phyloP scores from a whole-genome alignment of 1,140 invertebrate species.

The Drosophila bocqueti region DNA sequence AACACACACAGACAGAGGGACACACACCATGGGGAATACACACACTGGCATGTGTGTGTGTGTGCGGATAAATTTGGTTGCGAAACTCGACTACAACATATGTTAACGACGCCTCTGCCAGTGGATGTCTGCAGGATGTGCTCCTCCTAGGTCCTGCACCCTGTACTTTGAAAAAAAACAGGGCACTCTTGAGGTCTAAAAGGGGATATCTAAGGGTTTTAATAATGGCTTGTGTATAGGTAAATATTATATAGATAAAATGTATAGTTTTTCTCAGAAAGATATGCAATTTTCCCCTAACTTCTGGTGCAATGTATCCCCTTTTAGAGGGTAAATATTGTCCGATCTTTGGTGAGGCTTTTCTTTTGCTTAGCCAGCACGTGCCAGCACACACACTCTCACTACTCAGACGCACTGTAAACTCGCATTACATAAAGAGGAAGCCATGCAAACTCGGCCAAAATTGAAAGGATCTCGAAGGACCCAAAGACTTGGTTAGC shows the following conservation, averaged over 20 bases:
- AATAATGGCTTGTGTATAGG: no score
- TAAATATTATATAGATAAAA: no score
- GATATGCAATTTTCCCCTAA: accelerated
- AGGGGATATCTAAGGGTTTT: not conserved
- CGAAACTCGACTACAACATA: slow-evolving; percentile 67
- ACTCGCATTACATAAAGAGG: slow-evolving; percentile 43
- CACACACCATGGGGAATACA: slow-evolving; percentile 42
- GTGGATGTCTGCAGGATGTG: slow-evolving; percentile 41
- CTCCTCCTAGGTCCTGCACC: slow-evolving; percentile 1
- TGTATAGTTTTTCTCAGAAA: not conserved
- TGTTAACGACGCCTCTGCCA: slow-evolving; percentile 66
- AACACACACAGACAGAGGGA: not conserved
- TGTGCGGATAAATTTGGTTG: slow-evolving; percentile 53
- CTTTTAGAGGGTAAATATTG: not conserved
- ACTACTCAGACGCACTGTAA: not conserved
- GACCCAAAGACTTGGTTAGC: slow-evolving; percentile 4
- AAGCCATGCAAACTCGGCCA: slow-evolving; percentile 10
- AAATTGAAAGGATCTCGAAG: slow-evolving; percentile 12
- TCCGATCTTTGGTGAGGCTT: slow-evolving; percentile 7
- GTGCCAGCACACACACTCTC: slow-evolving; percentile 38
- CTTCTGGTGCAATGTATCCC: not conserved
- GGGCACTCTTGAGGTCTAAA: not conserved
- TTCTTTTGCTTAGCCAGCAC: slow-evolving; percentile 30
- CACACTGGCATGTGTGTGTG: slow-evolving; percentile 9
- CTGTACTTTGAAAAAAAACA: not conserved